Conservation (phyloP, 37 sponge, comb jelly and placozoan species). For the Theonella swinhoei region DNA sequence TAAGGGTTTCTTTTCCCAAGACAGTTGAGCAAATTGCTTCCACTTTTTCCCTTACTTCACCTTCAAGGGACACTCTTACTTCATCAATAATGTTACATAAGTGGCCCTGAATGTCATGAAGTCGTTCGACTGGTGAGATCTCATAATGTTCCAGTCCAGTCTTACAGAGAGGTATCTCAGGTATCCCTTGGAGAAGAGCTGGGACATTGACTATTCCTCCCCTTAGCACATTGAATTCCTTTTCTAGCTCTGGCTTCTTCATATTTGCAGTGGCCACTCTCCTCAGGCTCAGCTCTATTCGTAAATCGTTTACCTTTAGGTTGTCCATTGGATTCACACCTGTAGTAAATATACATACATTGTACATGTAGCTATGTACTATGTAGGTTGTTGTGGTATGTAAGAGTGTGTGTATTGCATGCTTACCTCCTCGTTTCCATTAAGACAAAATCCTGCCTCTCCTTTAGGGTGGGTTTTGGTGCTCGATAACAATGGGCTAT, state of each 20-base stretch:
- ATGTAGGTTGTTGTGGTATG: no score
- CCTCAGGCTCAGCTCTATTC: constrained; percentile 19
- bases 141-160: neutral
- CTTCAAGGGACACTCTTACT: neutral
- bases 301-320: constrained; percentile 17
- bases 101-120: constrained; percentile 26
- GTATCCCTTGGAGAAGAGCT: constrained; percentile 16
- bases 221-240: neutral
- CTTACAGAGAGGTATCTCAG: neutral
- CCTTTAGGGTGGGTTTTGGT: neutral
- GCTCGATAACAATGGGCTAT: constrained; percentile 7
- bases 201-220: constrained; percentile 28
- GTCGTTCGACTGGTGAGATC: constrained; percentile 6
- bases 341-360: neutral
- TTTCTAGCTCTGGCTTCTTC: constrained; percentile 18
- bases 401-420: neutral
- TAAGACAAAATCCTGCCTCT: constrained; percentile 8
- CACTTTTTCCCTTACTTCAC: neutral
- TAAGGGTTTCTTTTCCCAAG: neutral
- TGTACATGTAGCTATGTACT: no score
- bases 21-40: neutral
- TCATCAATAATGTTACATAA: constrained; percentile 24
- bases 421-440: constrained; percentile 1
- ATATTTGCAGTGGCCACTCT: neutral
- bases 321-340: constrained; percentile 7